These are phyloP conservation scores for Nowickia ferox DNA, from an alignment of 2,888 invertebrate genomes.

Conservation along the genomic window DNA sequence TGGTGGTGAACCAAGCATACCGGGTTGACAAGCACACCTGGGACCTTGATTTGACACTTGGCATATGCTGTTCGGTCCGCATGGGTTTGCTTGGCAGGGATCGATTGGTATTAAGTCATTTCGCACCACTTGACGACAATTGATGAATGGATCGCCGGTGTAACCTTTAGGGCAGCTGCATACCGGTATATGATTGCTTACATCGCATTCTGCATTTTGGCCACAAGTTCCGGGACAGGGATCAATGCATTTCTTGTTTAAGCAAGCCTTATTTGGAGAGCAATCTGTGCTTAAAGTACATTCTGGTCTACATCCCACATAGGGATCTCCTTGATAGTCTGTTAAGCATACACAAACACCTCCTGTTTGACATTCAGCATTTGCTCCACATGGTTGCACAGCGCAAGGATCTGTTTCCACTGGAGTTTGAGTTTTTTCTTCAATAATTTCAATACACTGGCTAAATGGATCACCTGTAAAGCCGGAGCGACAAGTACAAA, in stretches of 20 bases:
- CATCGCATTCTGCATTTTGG: slow-evolving; percentile 88
- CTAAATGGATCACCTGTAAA: slow-evolving; percentile 88
- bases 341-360: slow-evolving; percentile 86
- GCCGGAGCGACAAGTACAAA: slow-evolving; percentile 86
- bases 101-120: slow-evolving; percentile 79
- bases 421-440: slow-evolving; percentile 83
- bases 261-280: slow-evolving; percentile 87
- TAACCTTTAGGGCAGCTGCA: slow-evolving; percentile 88
- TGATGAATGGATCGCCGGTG: slow-evolving; percentile 88
- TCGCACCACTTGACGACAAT: slow-evolving; percentile 83
- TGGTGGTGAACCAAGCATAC: slow-evolving; percentile 89
- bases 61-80: slow-evolving; percentile 90
- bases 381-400: slow-evolving; percentile 90
- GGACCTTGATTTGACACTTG: slow-evolving; percentile 87
- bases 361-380: slow-evolving; percentile 89
- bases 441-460: slow-evolving; percentile 84
- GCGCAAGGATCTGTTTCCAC: slow-evolving; percentile 86
- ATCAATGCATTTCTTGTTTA: slow-evolving; percentile 88
- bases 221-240: slow-evolving; percentile 91
- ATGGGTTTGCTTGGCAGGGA: slow-evolving; percentile 89
- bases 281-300: slow-evolving; percentile 90
- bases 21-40: slow-evolving; percentile 88
- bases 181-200: slow-evolving; percentile 89
- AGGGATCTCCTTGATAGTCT: slow-evolving; percentile 87
- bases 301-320: slow-evolving; percentile 87